Base-by-base conservation (phyloP, 1,140 invertebrate genomes). In the Drosophila tani region DNA sequence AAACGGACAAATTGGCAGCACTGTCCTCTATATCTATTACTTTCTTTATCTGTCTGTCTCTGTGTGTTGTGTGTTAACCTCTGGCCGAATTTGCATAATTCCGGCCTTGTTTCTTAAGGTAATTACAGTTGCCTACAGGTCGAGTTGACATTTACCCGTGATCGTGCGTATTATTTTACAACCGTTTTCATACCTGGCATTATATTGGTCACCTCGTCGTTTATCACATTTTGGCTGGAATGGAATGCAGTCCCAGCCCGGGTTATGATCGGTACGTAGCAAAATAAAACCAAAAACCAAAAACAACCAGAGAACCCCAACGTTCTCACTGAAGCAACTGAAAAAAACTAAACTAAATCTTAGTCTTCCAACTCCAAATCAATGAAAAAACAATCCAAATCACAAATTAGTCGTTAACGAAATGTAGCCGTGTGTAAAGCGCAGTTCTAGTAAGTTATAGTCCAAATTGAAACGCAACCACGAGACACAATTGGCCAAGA, bases 181-280 rank as follows among this genome's bases (percentile, higher is more conserved):
- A 98, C 97, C 83, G 97, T 98, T 93, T 98, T 98, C 94, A 98
- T 98, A 93, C 98, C 98, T 78, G 97, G 97, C 81, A 98, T 98
- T 93, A 98, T 98, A 94, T 95, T 98, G 93, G 97, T 98, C 82
- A 98, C 97, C 81, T 98, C 97, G 93, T 98, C 97, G 81, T 98
- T 98, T 94, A 97, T 97, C 91, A 96, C 96, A 66, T 93, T 92
- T 95, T 98, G 97, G 97, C 95, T 98, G 91, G 97, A 98, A 94
- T 98, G 97, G 97, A 98, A 98, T 94, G 97, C 97, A 73, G 97
- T 98, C 81, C 97, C 97, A 92, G 97, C 97, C 91, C 95, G 97
- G 93, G 97, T 98, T 82, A 97, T 97, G 96, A 97, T 97, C 95
- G 97, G 97, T 97, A 94, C 95, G 94, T 94, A 79, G 68, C 43